Evolutionary conservation across 1,140 invertebrate species (phyloP).

Genomic region (Venustaconcha ellipsiformis): DNA sequence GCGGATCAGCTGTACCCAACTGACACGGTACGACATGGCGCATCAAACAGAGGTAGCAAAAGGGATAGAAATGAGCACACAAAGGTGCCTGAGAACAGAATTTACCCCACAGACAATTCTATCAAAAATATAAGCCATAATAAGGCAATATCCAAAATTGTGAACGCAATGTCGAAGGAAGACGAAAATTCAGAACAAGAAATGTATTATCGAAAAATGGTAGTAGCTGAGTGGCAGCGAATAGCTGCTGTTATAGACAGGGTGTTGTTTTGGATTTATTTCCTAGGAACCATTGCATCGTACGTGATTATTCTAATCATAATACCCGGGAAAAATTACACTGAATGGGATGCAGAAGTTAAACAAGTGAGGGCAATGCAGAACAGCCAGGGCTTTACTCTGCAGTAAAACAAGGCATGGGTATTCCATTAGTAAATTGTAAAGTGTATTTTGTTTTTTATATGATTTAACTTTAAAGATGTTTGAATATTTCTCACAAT

Average conservation of each 20-base stretch:
- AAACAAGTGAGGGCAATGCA: neutral
- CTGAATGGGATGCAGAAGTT: conserved; percentile 37
- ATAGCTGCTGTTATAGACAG: conserved; percentile 64
- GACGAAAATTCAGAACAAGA: conserved; percentile 27
- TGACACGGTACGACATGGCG: conserved; percentile 1
- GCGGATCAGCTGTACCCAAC: neutral
- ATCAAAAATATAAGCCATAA: conserved; percentile 3
- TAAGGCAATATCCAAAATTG: conserved; percentile 7
- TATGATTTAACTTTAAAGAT: too few relatives aligned
- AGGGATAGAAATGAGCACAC: conserved; percentile 9
- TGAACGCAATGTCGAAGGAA: conserved; percentile 5
- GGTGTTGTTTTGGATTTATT: conserved; percentile 64
- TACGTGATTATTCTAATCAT: conserved; percentile 63
- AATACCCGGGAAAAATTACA: conserved; percentile 48
- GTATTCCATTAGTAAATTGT: too few relatives aligned
- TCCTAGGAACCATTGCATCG: conserved; percentile 57
- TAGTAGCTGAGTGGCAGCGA: conserved; percentile 66
- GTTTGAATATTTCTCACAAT: too few relatives aligned
- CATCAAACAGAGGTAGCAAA: conserved; percentile 1
- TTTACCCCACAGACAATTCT: neutral
- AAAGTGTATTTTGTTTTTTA: too few relatives aligned
- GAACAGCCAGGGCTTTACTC: neutral
- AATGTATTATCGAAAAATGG: conserved; percentile 44
- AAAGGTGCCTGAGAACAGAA: conserved; percentile 4
- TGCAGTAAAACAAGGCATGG: too few relatives aligned